Base-by-base conservation (phyloP, 2,797 vertebrate genomes). In the Thaleichthys pacificus region DNA sequence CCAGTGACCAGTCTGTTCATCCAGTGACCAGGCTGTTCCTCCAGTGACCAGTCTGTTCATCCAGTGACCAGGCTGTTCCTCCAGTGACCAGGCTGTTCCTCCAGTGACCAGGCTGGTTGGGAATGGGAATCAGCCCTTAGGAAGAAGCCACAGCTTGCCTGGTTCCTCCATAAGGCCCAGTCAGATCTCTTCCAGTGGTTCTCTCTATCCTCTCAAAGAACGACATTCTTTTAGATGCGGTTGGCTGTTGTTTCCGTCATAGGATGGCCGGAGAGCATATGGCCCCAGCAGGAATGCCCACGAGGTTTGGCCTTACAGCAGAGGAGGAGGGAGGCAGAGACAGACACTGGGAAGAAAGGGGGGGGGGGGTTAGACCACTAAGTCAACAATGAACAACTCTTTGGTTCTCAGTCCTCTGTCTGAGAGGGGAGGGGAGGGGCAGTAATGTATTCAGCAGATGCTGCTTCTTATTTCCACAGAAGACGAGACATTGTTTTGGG, bases 121-220 rank as follows among this genome's bases (percentile, higher is more conserved):
- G 73, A 89, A 91, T 82, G 80, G 82, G 85, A 90, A 77, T 77
- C 84, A 88, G 91, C 86, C 75, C 88, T 77, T 88, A 28, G 66
- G 24, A 26, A 28, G 87, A 91, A 89, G 76, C 82, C 88, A 90
- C 89, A 91, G 6, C 86, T 80, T 83, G 89, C 86, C 90, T 93
- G 91, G 87, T 87, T 89, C 91, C 82, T 91, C 89, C 86, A 89
- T 93, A 90, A 91, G 82, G 88, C 89, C 84, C 81, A 72, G 80
- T 86, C 83, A 62, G 79, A 89, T 88, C 91, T 89, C 88, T 82
- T 72, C 82, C 85, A 91, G 89, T 81, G 15, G 75, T 72, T 84
- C 86, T 84, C 84, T n/a, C 80, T 7, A 42, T 83, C 71, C 80
- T 67, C 78, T 90, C 84, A 80, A 87, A 79, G 90, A 91, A 92